Percentiles rank a stretch among this genome's conserved stretches.
Evolutionary conservation across 2,797 vertebrate species (phyloP).

Genomic region (Pantherophis alleghaniensis): DNA sequence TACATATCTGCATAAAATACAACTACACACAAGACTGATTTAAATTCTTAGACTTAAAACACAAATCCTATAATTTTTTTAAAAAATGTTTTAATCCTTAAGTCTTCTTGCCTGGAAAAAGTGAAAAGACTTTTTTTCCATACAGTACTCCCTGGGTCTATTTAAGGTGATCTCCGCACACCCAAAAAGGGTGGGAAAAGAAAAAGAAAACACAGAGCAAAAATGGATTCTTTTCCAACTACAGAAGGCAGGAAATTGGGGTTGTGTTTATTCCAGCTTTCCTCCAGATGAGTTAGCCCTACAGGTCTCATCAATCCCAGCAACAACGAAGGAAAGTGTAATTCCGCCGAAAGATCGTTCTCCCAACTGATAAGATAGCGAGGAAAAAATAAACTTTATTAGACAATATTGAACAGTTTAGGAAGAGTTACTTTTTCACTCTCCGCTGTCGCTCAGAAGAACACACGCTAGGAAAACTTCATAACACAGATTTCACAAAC

Average conservation of each 20-base stretch:
- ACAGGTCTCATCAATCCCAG: background rate
- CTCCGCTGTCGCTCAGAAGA: background rate
- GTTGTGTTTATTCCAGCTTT: background rate
- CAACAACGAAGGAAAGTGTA: background rate
- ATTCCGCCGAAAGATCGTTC: background rate
- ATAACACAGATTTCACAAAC: background rate
- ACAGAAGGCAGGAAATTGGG: conserved; percentile 3
- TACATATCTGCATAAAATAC: background rate
- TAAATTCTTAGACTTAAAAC: background rate
- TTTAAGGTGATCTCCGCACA: background rate
- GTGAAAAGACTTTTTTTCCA: background rate
- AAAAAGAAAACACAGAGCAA: background rate
- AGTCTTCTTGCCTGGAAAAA: background rate
- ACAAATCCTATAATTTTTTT: background rate
- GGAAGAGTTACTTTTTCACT: background rate
- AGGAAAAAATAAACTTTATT: background rate
- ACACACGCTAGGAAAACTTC: background rate
- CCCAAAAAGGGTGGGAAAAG: no score
- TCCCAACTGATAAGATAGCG: background rate
- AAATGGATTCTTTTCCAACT: background rate
- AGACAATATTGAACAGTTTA: background rate
- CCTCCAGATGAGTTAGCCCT: background rate
- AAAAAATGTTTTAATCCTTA: background rate
- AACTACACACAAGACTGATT: background rate
- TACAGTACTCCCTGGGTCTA: background rate